Percentiles rank a stretch among this genome's conserved stretches.
phyloP scores from a whole-genome alignment of 2,888 invertebrate genomes.

The Hirtodrosophila histrioides region DNA sequence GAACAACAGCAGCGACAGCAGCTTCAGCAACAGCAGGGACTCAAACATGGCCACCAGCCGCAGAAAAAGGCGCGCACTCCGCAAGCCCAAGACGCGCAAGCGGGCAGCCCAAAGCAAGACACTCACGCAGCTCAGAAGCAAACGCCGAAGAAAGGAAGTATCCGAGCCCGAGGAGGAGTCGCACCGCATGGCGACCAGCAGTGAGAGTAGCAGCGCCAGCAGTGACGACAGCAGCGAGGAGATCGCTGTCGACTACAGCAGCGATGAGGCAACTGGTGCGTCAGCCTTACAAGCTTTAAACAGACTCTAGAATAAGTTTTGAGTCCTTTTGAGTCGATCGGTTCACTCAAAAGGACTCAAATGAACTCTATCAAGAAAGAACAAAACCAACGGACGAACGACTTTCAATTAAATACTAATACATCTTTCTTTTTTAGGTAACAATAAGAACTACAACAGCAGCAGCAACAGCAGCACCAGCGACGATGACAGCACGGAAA shows the following conservation, averaged over 20 bases:
- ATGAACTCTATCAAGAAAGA: too few species aligned
- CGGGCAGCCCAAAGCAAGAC: conserved; percentile 8
- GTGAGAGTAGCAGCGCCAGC: conserved; percentile 20
- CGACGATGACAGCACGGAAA: conserved; percentile 59
- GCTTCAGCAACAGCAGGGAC: conserved; percentile 24
- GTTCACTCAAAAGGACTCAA: too few species aligned
- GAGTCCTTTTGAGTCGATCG: too few species aligned
- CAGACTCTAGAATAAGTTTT: too few species aligned
- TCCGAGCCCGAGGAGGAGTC: conserved; percentile 5
- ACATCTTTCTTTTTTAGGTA: conserved; percentile 1
- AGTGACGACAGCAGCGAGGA: conserved; percentile 19
- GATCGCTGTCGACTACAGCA: conserved; percentile 4
- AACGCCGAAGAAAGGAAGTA: conserved; percentile 36
- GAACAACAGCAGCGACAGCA: conserved; percentile 5
- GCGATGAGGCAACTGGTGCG: conserved; percentile 16
- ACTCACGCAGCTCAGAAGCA: conserved; percentile 8
- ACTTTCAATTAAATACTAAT: too few species aligned
- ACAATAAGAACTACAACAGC: conserved; percentile 9
- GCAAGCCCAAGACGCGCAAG: conserved; percentile 36
- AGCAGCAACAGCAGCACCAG: conserved; percentile 34
- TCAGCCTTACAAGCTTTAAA: not conserved
- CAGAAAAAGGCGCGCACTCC: conserved; percentile 35
- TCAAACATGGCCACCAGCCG: conserved; percentile 4
- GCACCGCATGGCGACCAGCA: conserved; percentile 18
- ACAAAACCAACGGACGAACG: too few species aligned